Conservation (phyloP, 2,888 invertebrate genomes). For the Hemicrepidius hirtus region DNA sequence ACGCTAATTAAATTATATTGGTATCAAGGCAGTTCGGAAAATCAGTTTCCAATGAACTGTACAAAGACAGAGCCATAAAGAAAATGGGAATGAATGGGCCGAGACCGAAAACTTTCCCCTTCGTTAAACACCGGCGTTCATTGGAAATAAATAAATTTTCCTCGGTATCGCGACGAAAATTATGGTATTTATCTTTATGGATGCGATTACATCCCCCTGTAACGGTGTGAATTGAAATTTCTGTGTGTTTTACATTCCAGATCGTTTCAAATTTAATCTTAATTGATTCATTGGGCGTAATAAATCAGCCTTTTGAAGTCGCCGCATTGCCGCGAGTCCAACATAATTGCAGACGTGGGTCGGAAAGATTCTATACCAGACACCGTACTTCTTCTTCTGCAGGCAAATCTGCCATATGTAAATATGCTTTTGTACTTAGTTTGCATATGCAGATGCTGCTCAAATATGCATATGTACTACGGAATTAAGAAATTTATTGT, state of each 20-base stretch:
- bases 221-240: slow-evolving; percentile 39
- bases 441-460: slow-evolving; percentile 47
- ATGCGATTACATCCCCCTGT: slow-evolving; percentile 28
- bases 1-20: slow-evolving; percentile 25
- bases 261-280: slow-evolving; percentile 63
- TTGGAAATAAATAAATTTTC: slow-evolving; percentile 33
- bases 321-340: slow-evolving; percentile 50
- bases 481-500: slow-evolving; percentile 42
- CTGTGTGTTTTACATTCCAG: slow-evolving; percentile 40
- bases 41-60: slow-evolving; percentile 22
- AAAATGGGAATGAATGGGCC: slow-evolving; percentile 22
- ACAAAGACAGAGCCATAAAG: slow-evolving; percentile 11
- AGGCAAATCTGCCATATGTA: slow-evolving; percentile 38
- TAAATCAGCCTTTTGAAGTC: slow-evolving; percentile 65
- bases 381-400: slow-evolving; percentile 31
- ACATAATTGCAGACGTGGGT: slow-evolving; percentile 54
- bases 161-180: slow-evolving; percentile 10
- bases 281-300: slow-evolving; percentile 64
- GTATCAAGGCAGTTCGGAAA: slow-evolving; percentile 19
- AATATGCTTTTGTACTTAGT: slow-evolving; percentile 38
- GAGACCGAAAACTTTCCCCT: slow-evolving; percentile 23
- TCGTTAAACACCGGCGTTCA: slow-evolving; percentile 11
- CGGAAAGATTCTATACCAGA: slow-evolving; percentile 43
- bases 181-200: slow-evolving; percentile 26
- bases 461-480: slow-evolving; percentile 37